A percentile compares a stretch with the other conserved stretches of the same genome.
Conservation (phyloP, 2,797 vertebrate species). For the Cirrhinus molitorella region DNA sequence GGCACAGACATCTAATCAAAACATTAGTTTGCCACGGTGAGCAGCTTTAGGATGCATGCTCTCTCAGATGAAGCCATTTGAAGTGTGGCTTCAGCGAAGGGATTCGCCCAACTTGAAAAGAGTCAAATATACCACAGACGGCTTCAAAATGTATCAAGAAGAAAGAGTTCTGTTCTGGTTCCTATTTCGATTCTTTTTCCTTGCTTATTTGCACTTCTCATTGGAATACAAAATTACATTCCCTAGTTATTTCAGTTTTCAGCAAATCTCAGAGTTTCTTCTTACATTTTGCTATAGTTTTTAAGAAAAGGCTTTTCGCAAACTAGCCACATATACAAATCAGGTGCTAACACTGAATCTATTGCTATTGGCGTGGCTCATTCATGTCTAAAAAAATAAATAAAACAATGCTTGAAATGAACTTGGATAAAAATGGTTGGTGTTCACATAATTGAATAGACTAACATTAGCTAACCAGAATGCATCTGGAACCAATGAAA, state of each 20-base stretch:
- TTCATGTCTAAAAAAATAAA: not conserved
- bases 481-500: conserved; percentile 30
- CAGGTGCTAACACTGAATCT: not conserved
- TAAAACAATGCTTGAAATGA: not conserved
- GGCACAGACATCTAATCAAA: conserved; percentile 68
- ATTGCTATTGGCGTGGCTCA: not conserved
- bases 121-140: conserved; percentile 57
- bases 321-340: not conserved
- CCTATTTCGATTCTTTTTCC: conserved; percentile 2
- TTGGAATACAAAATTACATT: conserved; percentile 4
- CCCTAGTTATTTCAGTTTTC: conserved; percentile 18
- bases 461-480: conserved; percentile 53
- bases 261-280: not conserved
- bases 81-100: conserved; percentile 54
- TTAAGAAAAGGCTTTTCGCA: not conserved
- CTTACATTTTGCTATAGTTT: not conserved
- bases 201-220: conserved; percentile 20
- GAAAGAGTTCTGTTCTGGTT: conserved; percentile 51
- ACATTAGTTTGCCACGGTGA: conserved; percentile 71
- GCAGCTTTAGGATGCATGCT: conserved; percentile 68
- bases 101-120: conserved; percentile 66
- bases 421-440: too few relatives aligned
- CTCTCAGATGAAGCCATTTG: conserved; percentile 59
- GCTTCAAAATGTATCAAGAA: conserved; percentile 57
- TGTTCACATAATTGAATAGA: too few relatives aligned